Conservation (phyloP, 2,888 invertebrate genomes). For the Fragum whitleyi region DNA sequence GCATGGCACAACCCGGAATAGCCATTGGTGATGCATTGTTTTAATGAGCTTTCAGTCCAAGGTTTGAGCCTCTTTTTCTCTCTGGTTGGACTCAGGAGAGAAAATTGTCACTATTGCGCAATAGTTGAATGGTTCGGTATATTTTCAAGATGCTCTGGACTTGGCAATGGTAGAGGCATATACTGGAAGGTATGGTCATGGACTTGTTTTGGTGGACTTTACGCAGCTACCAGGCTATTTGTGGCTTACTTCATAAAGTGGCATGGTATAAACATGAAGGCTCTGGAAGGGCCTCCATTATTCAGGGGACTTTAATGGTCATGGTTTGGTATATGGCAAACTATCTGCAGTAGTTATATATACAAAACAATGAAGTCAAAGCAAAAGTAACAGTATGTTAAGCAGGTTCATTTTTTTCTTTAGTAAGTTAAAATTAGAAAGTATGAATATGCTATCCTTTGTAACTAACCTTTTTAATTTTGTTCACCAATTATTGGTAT, state of each 20-base stretch:
- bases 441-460: too few species aligned
- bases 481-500: too few species aligned
- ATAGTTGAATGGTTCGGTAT: constrained; percentile 9
- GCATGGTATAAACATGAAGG: constrained; percentile 37
- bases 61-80: constrained; percentile 11
- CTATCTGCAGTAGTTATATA: constrained; percentile 62
- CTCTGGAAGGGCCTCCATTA: constrained; percentile 22
- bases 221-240: constrained; percentile 32
- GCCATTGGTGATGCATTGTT: constrained; percentile 8
- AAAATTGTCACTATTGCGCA: constrained; percentile 16
- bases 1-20: constrained; percentile 16
- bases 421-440: too few species aligned
- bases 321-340: constrained; percentile 53
- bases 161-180: constrained; percentile 41
- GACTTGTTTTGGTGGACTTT: constrained; percentile 28
- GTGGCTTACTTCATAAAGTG: constrained; percentile 19
- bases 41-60: constrained; percentile 13
- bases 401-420: too few species aligned
- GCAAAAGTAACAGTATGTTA: neutral
- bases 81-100: constrained; percentile 1
- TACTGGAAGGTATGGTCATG: constrained; percentile 31
- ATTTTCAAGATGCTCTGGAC: constrained; percentile 28
- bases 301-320: constrained; percentile 21
- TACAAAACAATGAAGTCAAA: constrained; percentile 5
- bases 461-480: too few species aligned